Base-by-base conservation (phyloP, 2,888 invertebrate species). In the Drosophila kambysellisi region DNA sequence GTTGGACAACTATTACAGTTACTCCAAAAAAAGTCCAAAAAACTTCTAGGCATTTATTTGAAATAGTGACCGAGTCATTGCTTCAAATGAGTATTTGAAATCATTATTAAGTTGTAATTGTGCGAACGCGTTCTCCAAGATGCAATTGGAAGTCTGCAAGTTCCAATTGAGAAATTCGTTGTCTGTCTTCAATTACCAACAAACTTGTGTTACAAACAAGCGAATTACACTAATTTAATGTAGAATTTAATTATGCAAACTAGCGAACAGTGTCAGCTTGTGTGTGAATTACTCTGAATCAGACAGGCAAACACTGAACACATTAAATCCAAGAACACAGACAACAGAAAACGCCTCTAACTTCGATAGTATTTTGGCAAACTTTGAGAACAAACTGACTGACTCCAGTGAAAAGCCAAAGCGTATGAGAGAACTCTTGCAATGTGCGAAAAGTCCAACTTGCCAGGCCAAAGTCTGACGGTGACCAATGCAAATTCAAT, bases 401-500 rank as follows among this genome's bases (percentile, higher is more conserved):
- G 69, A 74, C 58, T 78, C 58, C 17, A 20, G 17, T 33, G 56
- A 17, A 61, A 65, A 58, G 9, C 11, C 35, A 8, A 29, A 63
- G 37, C 29, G 54, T 57, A 43, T 32, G n/a, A 30, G 50, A 17
- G 17, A 17, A 15, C 62, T 59, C 61, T 75, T 67, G 66, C 61
- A 79, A 66, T 67, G 71, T 70, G 77, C 60, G 41, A 67, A 67
- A 58, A 37, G 48, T 51, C 46, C 46, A 59, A 60, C 29, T 53
- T 32, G 25, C 25, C 6, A 33, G 25, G 64, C 43, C 54, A 46
- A 57, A 60, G 65, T 58, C 57, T 35, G 54, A 74, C 68, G 67
- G 70, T 75, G 74, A 77, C 72, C 77, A 83, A 82, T 80, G 80
- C 69, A 75, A 77, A 80, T 80, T 82, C 77, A 68, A 84, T 82